These are phyloP conservation scores for Phortica magna DNA, from an alignment of 2,888 invertebrate genomes.

Conservation along the genomic window DNA sequence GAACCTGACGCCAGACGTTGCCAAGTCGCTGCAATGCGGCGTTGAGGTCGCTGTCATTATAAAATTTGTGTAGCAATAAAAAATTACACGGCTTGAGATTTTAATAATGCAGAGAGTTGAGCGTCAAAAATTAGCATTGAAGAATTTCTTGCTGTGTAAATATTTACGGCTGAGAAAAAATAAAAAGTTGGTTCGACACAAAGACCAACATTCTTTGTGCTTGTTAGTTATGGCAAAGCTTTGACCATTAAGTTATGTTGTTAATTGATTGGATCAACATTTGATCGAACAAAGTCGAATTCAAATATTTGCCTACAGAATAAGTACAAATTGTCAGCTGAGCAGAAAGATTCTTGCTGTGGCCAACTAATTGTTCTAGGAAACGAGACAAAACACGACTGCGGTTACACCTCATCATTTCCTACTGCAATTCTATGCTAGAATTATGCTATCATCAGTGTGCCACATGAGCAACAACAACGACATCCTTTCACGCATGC, in stretches of 20 bases:
- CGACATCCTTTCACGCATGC: conserved; percentile 13
- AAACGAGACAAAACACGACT: background rate
- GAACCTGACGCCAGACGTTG: background rate
- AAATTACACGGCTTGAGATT: conserved; percentile 31
- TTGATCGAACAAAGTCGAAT: too few species aligned
- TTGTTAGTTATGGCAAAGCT: too few species aligned
- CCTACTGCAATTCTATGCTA: background rate
- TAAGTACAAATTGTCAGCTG: too few species aligned
- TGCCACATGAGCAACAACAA: background rate
- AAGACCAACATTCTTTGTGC: background rate
- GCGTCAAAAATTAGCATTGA: background rate
- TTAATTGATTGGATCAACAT: too few species aligned
- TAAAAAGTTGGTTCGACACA: background rate
- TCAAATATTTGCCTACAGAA: too few species aligned
- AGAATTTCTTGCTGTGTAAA: conserved; percentile 11
- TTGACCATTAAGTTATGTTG: too few species aligned
- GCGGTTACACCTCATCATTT: background rate
- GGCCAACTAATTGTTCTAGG: background rate
- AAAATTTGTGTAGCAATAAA: background rate
- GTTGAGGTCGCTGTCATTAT: conserved; percentile 1
- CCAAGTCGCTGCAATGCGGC: background rate
- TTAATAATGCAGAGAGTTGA: conserved; percentile 3
- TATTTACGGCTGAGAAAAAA: conserved; percentile 12
- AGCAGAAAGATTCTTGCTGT: too few species aligned
- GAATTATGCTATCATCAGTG: background rate